Percentiles rank a stretch among this genome's conserved stretches.
Conservation (phyloP, 1,140 invertebrate species). For the Saccostrea glomerata region DNA sequence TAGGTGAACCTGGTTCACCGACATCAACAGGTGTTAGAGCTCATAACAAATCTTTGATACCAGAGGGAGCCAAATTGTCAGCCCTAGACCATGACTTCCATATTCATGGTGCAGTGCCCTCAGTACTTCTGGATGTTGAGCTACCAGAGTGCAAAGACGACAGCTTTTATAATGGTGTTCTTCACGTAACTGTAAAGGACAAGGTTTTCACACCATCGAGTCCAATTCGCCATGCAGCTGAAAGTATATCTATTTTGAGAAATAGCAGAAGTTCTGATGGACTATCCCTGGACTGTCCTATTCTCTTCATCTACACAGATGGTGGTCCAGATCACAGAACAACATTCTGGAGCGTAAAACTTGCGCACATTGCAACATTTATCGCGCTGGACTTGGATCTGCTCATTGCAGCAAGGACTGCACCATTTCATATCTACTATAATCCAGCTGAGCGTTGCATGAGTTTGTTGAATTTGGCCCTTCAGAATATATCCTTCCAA, state of each 20-base stretch:
- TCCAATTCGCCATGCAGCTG: constrained; percentile 55
- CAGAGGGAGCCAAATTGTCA: neutral
- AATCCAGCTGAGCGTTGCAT: constrained; percentile 63
- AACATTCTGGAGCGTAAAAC: too few relatives aligned
- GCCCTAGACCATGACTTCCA: too few relatives aligned
- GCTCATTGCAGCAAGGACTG: constrained; percentile 51
- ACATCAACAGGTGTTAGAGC: constrained; percentile 40
- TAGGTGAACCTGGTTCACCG: constrained; percentile 47
- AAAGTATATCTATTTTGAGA: constrained; percentile 41
- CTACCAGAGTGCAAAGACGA: constrained; percentile 38
- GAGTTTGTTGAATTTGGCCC: constrained; percentile 55
- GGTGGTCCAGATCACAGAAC: too few relatives aligned
- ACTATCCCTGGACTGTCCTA: constrained; percentile 31
- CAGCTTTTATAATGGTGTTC: constrained; percentile 54
- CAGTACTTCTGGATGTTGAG: constrained; percentile 33
- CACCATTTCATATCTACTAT: constrained; percentile 48
- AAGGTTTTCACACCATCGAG: constrained; percentile 56
- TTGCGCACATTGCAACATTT: constrained; percentile 51
- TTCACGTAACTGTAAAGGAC: constrained; percentile 59
- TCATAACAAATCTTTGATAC: constrained; percentile 44
- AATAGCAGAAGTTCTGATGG: neutral
- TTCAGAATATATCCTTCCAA: constrained; percentile 48
- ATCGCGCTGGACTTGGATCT: constrained; percentile 53
- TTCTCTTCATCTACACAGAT: constrained; percentile 58
- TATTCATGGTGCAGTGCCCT: constrained; percentile 27